Percentiles rank a stretch among this genome's conserved stretches.
These are phyloP conservation scores for Cololabis saira DNA, from an alignment of 2,113 vertebrate genomes.

Conservation along the genomic window DNA sequence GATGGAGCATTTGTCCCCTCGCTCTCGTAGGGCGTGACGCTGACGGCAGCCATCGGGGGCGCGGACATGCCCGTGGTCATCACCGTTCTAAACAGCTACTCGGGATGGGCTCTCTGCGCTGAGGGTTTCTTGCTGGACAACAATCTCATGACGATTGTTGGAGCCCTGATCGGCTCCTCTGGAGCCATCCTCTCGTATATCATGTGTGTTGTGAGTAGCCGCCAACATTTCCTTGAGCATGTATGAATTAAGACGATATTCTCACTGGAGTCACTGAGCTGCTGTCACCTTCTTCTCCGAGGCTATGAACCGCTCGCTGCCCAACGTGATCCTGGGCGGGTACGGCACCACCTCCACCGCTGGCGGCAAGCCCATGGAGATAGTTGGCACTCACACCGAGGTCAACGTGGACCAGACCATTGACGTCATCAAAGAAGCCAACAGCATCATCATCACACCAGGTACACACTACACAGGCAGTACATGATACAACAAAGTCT, in stretches of 20 bases:
- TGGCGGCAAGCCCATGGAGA: slow-evolving; percentile 85
- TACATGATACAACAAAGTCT: not conserved
- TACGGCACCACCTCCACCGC: slow-evolving; percentile 82
- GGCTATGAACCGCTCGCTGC: slow-evolving; percentile 85
- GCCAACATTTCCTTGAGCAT: not conserved
- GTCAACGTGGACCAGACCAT: slow-evolving; percentile 84
- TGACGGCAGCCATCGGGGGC: slow-evolving; percentile 85
- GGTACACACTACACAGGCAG: slow-evolving; percentile 59
- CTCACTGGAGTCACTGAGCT: not conserved
- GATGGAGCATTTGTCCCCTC: not conserved
- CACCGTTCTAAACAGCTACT: slow-evolving; percentile 86
- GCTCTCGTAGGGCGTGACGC: slow-evolving; percentile 79
- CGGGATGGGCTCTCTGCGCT: slow-evolving; percentile 85
- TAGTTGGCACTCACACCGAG: slow-evolving; percentile 85
- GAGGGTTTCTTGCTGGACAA: slow-evolving; percentile 84
- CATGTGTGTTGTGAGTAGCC: slow-evolving; percentile 85
- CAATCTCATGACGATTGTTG: slow-evolving; percentile 86
- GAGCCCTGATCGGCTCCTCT: slow-evolving; percentile 85
- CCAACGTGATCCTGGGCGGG: slow-evolving; percentile 84
- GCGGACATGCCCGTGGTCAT: slow-evolving; percentile 88
- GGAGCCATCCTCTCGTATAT: slow-evolving; percentile 87
- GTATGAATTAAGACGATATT: not conserved
- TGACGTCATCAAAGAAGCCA: slow-evolving; percentile 84
- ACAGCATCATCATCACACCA: slow-evolving; percentile 85
- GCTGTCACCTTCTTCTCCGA: slow-evolving; percentile 23